phyloP scores from a whole-genome alignment of 2,888 invertebrate species.

The Acronicta psi region DNA sequence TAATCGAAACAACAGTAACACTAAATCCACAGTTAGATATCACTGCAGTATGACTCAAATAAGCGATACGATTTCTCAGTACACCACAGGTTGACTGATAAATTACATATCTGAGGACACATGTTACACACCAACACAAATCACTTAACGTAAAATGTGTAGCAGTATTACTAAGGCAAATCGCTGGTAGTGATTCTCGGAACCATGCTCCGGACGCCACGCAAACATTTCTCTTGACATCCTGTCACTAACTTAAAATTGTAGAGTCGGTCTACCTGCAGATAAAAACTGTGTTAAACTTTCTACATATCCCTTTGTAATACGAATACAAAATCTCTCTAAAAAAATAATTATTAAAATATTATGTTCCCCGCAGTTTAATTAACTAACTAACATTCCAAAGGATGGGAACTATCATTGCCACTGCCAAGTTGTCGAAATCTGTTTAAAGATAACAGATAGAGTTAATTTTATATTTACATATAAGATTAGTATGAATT shows the following conservation, averaged over 20 bases:
- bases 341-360: too few relatives aligned
- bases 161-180: constrained; percentile 25
- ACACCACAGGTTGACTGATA: constrained; percentile 22
- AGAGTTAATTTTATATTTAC: too few relatives aligned
- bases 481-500: too few relatives aligned
- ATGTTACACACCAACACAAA: constrained; percentile 24
- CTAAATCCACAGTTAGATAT: constrained; percentile 22
- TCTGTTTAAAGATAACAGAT: too few relatives aligned
- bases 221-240: constrained; percentile 37
- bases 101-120: constrained; percentile 1
- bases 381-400: too few relatives aligned
- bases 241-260: constrained; percentile 37
- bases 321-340: not conserved
- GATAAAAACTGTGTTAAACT: constrained; percentile 30
- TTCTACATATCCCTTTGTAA: constrained; percentile 13
- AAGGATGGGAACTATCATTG: too few relatives aligned
- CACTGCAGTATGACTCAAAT: constrained; percentile 29
- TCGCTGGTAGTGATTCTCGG: constrained; percentile 26
- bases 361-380: too few relatives aligned
- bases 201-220: constrained; percentile 13
- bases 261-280: constrained; percentile 29
- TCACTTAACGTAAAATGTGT: constrained; percentile 31
- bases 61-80: constrained; percentile 25
- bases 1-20: not conserved
- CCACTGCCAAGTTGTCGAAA: too few relatives aligned